phyloP scores from a whole-genome alignment of 2,797 vertebrate species.

The Enteromius fasciolatus region DNA sequence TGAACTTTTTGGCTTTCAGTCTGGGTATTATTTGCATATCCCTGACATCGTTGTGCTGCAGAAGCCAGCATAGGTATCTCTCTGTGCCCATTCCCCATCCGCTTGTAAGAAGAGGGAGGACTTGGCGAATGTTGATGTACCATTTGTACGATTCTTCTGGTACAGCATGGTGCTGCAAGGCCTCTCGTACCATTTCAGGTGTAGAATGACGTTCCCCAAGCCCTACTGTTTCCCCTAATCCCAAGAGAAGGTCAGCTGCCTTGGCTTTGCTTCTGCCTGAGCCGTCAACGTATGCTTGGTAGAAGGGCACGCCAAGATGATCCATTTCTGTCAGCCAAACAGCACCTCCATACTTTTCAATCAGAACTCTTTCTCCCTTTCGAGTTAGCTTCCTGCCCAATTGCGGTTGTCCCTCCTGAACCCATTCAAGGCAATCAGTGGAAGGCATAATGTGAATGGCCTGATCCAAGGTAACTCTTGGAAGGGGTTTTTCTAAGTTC shows the following conservation, averaged over 20 bases:
- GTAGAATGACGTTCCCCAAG: constrained; percentile 81
- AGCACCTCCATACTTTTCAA: constrained; percentile 75
- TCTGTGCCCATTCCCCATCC: constrained; percentile 86
- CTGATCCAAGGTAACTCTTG: constrained; percentile 76
- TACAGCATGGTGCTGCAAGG: constrained; percentile 78
- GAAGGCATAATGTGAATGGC: constrained; percentile 80
- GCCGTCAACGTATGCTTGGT: constrained; percentile 80
- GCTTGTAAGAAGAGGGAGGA: constrained; percentile 76
- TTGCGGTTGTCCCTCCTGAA: constrained; percentile 77
- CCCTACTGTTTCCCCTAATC: constrained; percentile 81
- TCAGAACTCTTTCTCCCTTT: constrained; percentile 77
- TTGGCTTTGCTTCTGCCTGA: constrained; percentile 75
- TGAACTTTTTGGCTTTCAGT: constrained; percentile 78
- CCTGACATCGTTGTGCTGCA: constrained; percentile 79
- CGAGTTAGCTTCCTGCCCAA: constrained; percentile 81
- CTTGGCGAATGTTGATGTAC: constrained; percentile 79
- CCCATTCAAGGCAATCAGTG: constrained; percentile 79
- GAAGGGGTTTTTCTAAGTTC: constrained; percentile 71
- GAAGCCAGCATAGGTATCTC: constrained; percentile 81
- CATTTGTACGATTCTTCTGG: constrained; percentile 79
- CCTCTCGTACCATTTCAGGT: constrained; percentile 75
- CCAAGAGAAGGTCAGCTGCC: constrained; percentile 80
- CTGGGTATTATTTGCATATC: constrained; percentile 82
- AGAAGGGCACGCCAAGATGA: constrained; percentile 82
- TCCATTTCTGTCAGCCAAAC: constrained; percentile 85